phyloP scores from a whole-genome alignment of 2,888 invertebrate species.

The Congeria kusceri region DNA sequence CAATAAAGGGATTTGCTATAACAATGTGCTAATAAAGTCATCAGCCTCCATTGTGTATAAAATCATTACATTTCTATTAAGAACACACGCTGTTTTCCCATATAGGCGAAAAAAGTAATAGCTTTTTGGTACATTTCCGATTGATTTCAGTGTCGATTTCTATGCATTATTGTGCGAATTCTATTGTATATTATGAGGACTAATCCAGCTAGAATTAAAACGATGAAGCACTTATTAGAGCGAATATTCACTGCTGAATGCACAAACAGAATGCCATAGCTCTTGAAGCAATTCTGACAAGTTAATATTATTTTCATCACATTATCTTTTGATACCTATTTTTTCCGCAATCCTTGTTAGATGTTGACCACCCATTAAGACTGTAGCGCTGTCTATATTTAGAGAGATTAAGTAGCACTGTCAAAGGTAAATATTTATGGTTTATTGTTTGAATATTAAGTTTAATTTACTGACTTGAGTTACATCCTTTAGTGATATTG shows the following conservation, averaged over 20 bases:
- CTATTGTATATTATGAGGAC: constrained; percentile 46
- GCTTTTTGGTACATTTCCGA: constrained; percentile 58
- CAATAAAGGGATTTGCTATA: constrained; percentile 55
- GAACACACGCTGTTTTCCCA: constrained; percentile 43
- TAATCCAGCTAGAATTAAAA: constrained; percentile 52
- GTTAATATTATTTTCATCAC: too few species aligned
- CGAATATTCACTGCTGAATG: constrained; percentile 21
- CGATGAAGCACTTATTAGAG: constrained; percentile 32
- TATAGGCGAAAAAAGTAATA: constrained; percentile 53
- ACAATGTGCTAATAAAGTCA: constrained; percentile 66
- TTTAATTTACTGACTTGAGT: too few species aligned
- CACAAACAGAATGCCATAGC: constrained; percentile 23
- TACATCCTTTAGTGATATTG: too few species aligned
- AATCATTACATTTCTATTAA: constrained; percentile 64
- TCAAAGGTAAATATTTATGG: too few species aligned
- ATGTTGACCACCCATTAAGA: too few species aligned
- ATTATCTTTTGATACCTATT: too few species aligned
- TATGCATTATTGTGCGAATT: constrained; percentile 46
- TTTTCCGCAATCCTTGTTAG: too few species aligned
- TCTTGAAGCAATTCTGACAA: constrained; percentile 3
- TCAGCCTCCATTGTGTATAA: constrained; percentile 47
- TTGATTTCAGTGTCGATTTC: constrained; percentile 49
- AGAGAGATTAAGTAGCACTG: too few species aligned
- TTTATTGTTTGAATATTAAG: too few species aligned
- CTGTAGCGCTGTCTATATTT: too few species aligned